Evolutionary conservation across 2,113 vertebrate genomes (phyloP).

Genomic region (Rallus limicola): DNA sequence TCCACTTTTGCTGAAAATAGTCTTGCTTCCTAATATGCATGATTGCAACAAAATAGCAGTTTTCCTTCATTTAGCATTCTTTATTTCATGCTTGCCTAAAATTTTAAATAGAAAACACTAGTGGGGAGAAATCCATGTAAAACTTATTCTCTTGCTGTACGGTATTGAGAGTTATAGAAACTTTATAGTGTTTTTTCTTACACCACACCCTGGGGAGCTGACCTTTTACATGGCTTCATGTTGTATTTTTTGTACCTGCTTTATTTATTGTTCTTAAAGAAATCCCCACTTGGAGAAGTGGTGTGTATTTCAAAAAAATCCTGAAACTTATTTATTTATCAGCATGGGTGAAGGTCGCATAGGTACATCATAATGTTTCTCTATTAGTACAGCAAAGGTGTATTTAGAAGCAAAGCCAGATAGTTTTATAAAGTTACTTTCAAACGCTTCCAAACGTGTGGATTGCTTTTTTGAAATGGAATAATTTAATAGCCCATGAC

Average conservation of each 20-base stretch:
- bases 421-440: neutral
- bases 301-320: neutral
- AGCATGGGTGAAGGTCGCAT: neutral
- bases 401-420: neutral
- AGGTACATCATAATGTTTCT: neutral
- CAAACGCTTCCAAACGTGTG: neutral
- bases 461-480: neutral
- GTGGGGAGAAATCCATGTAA: neutral
- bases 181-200: neutral
- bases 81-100: slow-evolving; percentile 17
- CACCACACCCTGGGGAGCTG: neutral
- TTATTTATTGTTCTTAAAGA: neutral
- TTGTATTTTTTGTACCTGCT: neutral
- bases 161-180: neutral
- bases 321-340: neutral
- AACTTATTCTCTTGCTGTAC: neutral
- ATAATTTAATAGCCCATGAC: neutral
- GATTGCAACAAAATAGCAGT: neutral
- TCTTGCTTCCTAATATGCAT: neutral
- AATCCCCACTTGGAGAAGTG: neutral
- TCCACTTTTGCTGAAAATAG: neutral
- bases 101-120: slow-evolving; percentile 6
- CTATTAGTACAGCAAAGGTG: neutral
- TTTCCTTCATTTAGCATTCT: neutral
- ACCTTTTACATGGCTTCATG: neutral